phyloP scores from a whole-genome alignment of 2,888 invertebrate genomes.

The Rhopalosiphum nymphaeae region DNA sequence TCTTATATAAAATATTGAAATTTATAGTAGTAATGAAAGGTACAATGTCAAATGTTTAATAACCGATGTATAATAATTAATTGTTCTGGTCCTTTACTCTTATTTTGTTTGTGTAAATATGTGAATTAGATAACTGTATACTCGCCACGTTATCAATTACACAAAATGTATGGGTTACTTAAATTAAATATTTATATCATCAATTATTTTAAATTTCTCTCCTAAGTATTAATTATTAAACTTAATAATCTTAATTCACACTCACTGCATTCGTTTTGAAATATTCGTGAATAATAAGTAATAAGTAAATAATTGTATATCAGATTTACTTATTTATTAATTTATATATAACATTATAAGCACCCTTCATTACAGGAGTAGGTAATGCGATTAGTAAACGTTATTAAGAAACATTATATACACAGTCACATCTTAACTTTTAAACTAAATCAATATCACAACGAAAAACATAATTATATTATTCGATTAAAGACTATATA shows the following conservation, averaged over 20 bases:
- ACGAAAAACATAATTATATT: neutral
- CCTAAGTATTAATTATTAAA: neutral
- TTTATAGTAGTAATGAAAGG: neutral
- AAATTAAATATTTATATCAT: constrained; percentile 12
- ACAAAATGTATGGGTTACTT: neutral
- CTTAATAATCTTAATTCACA: neutral
- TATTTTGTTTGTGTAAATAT: neutral
- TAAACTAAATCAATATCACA: constrained; percentile 5
- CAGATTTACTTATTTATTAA: constrained; percentile 4
- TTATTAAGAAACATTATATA: constrained; percentile 11
- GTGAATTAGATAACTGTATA: neutral
- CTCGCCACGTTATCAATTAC: neutral
- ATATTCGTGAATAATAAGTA: neutral
- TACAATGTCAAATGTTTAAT: neutral
- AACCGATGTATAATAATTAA: neutral
- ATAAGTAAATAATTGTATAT: constrained; percentile 7
- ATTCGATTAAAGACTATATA: neutral
- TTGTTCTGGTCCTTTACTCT: neutral
- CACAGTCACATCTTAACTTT: neutral
- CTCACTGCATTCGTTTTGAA: neutral
- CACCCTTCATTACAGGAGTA: neutral
- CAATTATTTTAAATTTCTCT: constrained; percentile 9
- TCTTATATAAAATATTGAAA: neutral
- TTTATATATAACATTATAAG: constrained; percentile 9
- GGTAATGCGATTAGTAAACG: neutral